Evolutionary conservation across 2,888 invertebrate species (phyloP), one percentile per base, ranked within the genome.

Genomic region (Volucella inflata): DNA sequence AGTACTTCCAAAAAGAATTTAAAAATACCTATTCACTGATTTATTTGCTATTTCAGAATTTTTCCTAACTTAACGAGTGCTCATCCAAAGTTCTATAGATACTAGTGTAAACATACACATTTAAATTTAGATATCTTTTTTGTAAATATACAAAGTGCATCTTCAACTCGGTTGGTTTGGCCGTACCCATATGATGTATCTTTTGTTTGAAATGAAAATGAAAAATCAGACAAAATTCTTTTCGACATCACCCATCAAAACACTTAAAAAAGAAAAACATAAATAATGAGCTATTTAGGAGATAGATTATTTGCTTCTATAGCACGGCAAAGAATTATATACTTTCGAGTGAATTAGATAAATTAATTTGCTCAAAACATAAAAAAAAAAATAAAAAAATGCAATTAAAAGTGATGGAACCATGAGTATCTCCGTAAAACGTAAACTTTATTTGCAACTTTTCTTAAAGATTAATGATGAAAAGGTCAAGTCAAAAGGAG

Each of bases 211-310:
- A 75, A 70, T 68, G 17, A 60, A 53, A 59, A 30, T 30, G 16
- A 8, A 10, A 11, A 67, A 51, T 16, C 44, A 4, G 51, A 64
- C 30, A 64, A 68, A 46, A 30, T 46, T 59, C 46, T 64, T 40
- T 74, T 78, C 78, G 78, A 74, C 67, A 78, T 67, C 62, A 42
- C 78, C 78, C 72, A 83, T 83, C 82, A 83, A 62, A 78, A 78
- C 72, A 83, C 72, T 83, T 78, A 48, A 12, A 67, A 17, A 6
- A 14, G n/a, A 67, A 17, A 6, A 14, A 72, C 62, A 78, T 68
- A 78, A 81, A 81, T 71, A 81, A 76, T 59, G 59, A 12, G 21
- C 21, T 8, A 11, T 16, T 17, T 40, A 2, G 2, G 9, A 30
- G 42, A 50, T 51, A 60, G 67, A 50, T 80, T 60, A 55, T 55